Percentiles rank a stretch among this genome's conserved stretches.
These are phyloP conservation scores for Drepana arcuata DNA, from an alignment of 1,140 invertebrate genomes.

Conservation along the genomic window DNA sequence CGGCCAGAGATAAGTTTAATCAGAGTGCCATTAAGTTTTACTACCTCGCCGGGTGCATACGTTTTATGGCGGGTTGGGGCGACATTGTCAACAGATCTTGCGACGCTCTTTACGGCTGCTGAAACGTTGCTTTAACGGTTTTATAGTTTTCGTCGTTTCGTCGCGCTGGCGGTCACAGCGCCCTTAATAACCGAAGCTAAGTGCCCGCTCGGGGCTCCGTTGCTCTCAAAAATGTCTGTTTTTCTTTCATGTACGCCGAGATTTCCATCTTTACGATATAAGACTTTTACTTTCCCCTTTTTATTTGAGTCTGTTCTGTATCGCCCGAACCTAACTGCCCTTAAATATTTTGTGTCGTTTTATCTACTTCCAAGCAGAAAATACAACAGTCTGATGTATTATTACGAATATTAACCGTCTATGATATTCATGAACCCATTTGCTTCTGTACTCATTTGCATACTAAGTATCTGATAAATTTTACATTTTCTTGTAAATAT, in stretches of 20 bases:
- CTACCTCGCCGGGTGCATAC: conserved; percentile 59
- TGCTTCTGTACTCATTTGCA: too few relatives aligned
- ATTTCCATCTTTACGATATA: conserved; percentile 66
- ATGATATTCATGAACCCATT: too few relatives aligned
- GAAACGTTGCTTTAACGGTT: conserved; percentile 70
- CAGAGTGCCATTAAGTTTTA: conserved; percentile 69
- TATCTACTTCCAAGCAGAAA: too few relatives aligned
- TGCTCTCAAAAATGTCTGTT: conserved; percentile 57
- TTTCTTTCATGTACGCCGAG: conserved; percentile 45
- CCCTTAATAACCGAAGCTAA: conserved; percentile 65
- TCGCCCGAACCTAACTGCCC: too few relatives aligned
- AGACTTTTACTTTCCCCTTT: conserved; percentile 41
- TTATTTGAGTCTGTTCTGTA: too few relatives aligned
- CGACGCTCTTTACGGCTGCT: conserved; percentile 67
- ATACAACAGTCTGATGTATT: too few relatives aligned
- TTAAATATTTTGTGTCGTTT: too few relatives aligned
- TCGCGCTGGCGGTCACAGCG: conserved; percentile 53
- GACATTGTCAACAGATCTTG: conserved; percentile 70
- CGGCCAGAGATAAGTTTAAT: conserved; percentile 64
- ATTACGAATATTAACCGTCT: too few relatives aligned
- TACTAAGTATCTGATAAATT: too few relatives aligned
- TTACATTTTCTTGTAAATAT: too few relatives aligned
- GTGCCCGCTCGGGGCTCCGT: conserved; percentile 60
- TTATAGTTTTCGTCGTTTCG: conserved; percentile 68
- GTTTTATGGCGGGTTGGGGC: conserved; percentile 58